Conservation (phyloP, 2,888 invertebrate species). For the Chorisops tibialis region DNA sequence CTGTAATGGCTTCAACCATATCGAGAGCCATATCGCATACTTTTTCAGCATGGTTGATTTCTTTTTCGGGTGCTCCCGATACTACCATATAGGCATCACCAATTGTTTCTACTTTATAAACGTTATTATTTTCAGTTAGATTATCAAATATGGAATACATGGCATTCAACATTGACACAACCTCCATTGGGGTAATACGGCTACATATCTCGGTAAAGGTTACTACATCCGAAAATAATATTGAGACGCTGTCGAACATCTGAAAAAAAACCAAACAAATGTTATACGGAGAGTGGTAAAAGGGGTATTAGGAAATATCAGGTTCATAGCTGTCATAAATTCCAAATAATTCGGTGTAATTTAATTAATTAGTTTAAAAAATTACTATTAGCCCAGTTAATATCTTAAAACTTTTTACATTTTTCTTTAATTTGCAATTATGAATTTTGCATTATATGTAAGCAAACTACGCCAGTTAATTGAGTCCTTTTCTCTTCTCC, state of each 20-base stretch:
- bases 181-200: slow-evolving; percentile 93
- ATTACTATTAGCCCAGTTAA: no score
- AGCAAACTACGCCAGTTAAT: no score
- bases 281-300: slow-evolving; percentile 29
- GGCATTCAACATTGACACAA: slow-evolving; percentile 94
- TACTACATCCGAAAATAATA: slow-evolving; percentile 96
- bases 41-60: slow-evolving; percentile 84
- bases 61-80: slow-evolving; percentile 89
- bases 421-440: no score
- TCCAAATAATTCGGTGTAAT: no score
- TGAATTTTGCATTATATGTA: no score
- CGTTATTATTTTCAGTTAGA: slow-evolving; percentile 85
- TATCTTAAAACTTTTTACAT: no score
- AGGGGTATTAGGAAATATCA: no score
- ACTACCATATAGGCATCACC: slow-evolving; percentile 99
- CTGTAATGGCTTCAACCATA: slow-evolving; percentile 90
- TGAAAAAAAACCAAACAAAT: slow-evolving; percentile 55
- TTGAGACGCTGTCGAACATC: slow-evolving; percentile 96
- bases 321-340: no score
- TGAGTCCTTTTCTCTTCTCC: no score
- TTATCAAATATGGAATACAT: slow-evolving; percentile 98
- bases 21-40: slow-evolving; percentile 95
- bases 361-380: no score
- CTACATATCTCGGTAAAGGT: slow-evolving; percentile 97
- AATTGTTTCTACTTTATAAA: slow-evolving; percentile 97